Conservation (phyloP, 2,797 vertebrate genomes). For the Trichosurus vulpecula region DNA sequence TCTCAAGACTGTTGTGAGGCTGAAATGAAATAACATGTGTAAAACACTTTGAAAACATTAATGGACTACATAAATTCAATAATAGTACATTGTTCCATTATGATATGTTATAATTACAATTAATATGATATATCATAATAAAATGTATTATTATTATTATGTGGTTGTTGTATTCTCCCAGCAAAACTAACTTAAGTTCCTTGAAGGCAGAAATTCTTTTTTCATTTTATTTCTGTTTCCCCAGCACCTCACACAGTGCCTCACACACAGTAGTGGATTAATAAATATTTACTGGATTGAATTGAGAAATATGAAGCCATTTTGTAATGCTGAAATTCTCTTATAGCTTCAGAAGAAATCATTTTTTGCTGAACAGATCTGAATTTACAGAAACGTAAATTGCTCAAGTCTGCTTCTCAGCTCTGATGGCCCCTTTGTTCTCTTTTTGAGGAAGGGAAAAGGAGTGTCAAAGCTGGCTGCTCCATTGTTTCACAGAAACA, state of each 20-base stretch:
- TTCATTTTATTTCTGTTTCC: not conserved
- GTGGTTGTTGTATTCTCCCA: not conserved
- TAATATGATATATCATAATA: not conserved
- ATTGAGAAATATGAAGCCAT: slow-evolving; percentile 45
- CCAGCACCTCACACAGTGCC: not conserved
- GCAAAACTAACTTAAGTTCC: not conserved
- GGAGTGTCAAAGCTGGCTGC: not conserved
- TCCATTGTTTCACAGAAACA: slow-evolving; percentile 35
- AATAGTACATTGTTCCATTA: not conserved
- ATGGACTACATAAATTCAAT: not conserved
- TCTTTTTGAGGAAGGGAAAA: slow-evolving; percentile 23
- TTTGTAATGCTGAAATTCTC: slow-evolving; percentile 64
- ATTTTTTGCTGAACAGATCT: slow-evolving; percentile 63
- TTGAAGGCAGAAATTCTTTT: not conserved
- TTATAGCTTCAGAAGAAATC: slow-evolving; percentile 46
- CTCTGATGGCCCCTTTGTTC: slow-evolving; percentile 50
- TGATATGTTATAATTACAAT: not conserved
- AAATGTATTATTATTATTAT: not conserved
- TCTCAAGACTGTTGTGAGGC: not conserved
- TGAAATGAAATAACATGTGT: not conserved
- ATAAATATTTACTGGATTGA: slow-evolving; percentile 21
- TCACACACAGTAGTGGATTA: not conserved
- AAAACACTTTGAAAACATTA: not conserved
- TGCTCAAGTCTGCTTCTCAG: slow-evolving; percentile 26
- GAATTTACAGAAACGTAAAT: slow-evolving; percentile 62